A percentile compares a stretch with the other conserved stretches of the same genome.
Conservation (phyloP, 2,797 vertebrate species). For the Limosa lapponica region DNA sequence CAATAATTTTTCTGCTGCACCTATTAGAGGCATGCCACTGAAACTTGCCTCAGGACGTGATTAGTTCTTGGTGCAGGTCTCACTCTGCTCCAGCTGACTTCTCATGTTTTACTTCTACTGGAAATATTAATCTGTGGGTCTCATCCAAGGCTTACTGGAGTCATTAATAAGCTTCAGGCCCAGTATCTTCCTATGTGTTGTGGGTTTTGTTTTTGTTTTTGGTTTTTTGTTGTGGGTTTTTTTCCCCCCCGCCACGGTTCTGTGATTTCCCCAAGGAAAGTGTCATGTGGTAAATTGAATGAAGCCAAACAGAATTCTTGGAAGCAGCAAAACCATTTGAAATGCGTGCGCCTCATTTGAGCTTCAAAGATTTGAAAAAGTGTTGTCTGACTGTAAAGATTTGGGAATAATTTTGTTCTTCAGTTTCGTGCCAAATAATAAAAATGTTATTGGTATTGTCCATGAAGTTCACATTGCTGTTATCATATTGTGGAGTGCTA, state of each 20-base stretch:
- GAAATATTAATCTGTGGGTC: not conserved
- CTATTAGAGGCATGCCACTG: not conserved
- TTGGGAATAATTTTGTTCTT: not conserved
- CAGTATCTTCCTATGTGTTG: not conserved
- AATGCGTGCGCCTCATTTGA: not conserved
- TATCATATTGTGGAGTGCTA: not conserved
- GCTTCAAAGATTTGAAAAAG: not conserved
- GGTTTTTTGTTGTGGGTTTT: not conserved
- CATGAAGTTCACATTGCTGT: not conserved
- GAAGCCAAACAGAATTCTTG: not conserved
- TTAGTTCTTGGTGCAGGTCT: not conserved
- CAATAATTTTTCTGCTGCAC: not conserved
- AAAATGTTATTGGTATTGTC: not conserved
- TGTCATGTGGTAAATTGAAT: not conserved
- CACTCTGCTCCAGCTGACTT: not conserved
- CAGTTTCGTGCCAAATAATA: not conserved
- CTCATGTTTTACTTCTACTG: not conserved
- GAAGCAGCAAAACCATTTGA: not conserved
- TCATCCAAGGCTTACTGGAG: not conserved
- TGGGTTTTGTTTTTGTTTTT: accelerated
- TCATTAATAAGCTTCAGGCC: not conserved
- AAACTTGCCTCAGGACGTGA: not conserved
- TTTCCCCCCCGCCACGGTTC: not conserved
- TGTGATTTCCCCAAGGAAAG: not conserved
- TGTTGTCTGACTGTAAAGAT: not conserved